A percentile compares a stretch with the other conserved stretches of the same genome.
phyloP scores from a whole-genome alignment of 2,888 invertebrate genomes.

The Tetramorium bicarinatum region DNA sequence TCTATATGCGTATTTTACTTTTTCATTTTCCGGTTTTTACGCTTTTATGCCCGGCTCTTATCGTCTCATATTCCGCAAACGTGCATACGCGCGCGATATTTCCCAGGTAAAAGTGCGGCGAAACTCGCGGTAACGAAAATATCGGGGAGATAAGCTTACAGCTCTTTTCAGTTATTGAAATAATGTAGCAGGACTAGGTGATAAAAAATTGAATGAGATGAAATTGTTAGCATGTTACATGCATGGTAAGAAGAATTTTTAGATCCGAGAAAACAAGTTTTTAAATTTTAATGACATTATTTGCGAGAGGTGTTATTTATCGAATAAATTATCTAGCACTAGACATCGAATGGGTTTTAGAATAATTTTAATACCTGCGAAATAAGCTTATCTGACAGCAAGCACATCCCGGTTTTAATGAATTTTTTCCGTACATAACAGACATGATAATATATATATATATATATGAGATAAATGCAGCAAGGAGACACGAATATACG shows the following conservation, averaged over 20 bases:
- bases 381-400: background rate
- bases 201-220: background rate
- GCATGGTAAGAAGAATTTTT: background rate
- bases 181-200: background rate
- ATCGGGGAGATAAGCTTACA: slow-evolving; percentile 1
- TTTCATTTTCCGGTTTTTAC: slow-evolving; percentile 25
- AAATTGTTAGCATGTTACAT: background rate
- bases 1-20: slow-evolving; percentile 7
- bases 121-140: background rate
- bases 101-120: slow-evolving; percentile 9
- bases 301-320: slow-evolving; percentile 1
- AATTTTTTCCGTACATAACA: background rate
- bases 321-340: background rate
- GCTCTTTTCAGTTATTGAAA: slow-evolving; percentile 18
- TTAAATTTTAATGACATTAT: background rate
- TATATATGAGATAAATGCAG: background rate
- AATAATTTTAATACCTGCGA: background rate
- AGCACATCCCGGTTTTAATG: background rate
- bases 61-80: slow-evolving; percentile 43
- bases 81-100: slow-evolving; percentile 22
- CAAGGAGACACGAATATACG: background rate
- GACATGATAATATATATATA: background rate
- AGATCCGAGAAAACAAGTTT: background rate
- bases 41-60: slow-evolving; percentile 28
- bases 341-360: background rate